Conservation (phyloP, 2,888 invertebrate genomes). For the Aphidius colemani region DNA sequence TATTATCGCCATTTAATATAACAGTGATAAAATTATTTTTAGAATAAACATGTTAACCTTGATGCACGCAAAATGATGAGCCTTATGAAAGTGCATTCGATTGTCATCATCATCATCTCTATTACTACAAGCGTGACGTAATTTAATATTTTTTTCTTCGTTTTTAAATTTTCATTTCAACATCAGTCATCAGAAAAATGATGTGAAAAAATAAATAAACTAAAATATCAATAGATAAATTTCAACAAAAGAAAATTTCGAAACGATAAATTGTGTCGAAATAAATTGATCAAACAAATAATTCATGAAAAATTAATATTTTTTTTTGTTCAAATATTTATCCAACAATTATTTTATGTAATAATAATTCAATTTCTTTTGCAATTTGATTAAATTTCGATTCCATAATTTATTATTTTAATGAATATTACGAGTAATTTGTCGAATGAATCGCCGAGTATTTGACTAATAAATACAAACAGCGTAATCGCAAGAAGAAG, state of each 20-base stretch:
- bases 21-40: not conserved
- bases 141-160: conserved; percentile 1
- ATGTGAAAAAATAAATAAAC: not conserved
- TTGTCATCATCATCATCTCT: conserved; percentile 27
- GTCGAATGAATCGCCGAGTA: too few relatives aligned
- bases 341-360: too few relatives aligned
- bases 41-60: conserved; percentile 20
- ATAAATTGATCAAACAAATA: not conserved
- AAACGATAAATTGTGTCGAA: not conserved
- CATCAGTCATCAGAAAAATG: conserved; percentile 6
- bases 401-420: too few relatives aligned
- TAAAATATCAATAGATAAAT: too few relatives aligned
- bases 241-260: too few relatives aligned
- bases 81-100: conserved; percentile 18
- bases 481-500: not conserved
- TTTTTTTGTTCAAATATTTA: too few relatives aligned
- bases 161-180: conserved; percentile 20
- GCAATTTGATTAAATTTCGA: too few relatives aligned
- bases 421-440: too few relatives aligned
- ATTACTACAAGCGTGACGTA: conserved; percentile 22
- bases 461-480: too few relatives aligned
- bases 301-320: not conserved
- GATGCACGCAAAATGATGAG: conserved; percentile 16
- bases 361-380: too few relatives aligned
- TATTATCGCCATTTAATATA: not conserved